Evolutionary conservation across 2,113 vertebrate genomes (phyloP).

Genomic region (Todiramphus saurophagus): DNA sequence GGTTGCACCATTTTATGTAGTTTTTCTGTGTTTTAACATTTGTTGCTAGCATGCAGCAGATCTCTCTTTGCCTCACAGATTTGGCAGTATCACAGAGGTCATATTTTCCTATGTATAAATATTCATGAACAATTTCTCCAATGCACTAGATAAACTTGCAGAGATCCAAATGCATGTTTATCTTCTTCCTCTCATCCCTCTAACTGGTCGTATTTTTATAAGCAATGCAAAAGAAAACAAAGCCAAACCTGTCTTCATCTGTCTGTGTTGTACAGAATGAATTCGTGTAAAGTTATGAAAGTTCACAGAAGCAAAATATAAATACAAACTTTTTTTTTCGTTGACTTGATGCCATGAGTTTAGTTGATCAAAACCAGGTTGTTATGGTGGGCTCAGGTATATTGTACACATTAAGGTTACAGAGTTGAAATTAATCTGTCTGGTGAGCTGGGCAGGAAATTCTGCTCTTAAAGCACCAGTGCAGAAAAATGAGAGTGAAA

Average conservation of each 20-base stretch:
- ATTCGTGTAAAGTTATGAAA: neutral
- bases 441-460: neutral
- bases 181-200: neutral
- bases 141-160: neutral
- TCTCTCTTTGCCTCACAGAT: constrained; percentile 28
- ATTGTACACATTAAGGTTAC: neutral
- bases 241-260: neutral
- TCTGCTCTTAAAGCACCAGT: neutral
- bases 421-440: neutral
- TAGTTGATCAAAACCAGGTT: neutral
- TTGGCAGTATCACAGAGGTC: constrained; percentile 30
- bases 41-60: neutral
- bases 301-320: neutral
- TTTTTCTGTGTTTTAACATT: neutral
- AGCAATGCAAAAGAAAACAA: neutral
- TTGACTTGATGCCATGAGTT: neutral
- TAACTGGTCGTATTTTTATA: neutral
- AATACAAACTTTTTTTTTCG: neutral
- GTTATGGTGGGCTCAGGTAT: neutral
- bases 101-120: constrained; percentile 46
- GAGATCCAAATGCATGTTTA: neutral
- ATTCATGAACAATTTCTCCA: constrained; percentile 41
- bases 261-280: neutral
- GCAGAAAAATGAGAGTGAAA: neutral
- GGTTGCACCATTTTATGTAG: neutral